phyloP scores from a whole-genome alignment of 2,888 invertebrate species.

The Coenonympha glycerion region DNA sequence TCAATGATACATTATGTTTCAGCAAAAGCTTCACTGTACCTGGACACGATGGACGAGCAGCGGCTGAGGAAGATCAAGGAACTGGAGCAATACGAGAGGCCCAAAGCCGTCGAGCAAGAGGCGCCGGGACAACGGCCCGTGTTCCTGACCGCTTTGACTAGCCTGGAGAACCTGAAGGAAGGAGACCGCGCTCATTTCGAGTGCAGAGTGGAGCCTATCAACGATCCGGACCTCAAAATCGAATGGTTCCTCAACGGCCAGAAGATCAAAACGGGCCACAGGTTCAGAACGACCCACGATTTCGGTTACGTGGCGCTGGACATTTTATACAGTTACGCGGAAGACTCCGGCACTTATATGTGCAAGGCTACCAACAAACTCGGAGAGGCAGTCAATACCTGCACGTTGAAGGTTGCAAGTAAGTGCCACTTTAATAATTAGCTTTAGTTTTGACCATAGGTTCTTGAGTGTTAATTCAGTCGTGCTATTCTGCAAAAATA shows the following conservation, averaged over 20 bases:
- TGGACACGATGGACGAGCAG: slow-evolving; percentile 94
- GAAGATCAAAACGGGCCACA: slow-evolving; percentile 89
- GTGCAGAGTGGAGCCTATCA: slow-evolving; percentile 93
- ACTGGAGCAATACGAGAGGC: slow-evolving; percentile 87
- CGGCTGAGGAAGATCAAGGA: slow-evolving; percentile 91
- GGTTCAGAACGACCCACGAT: slow-evolving; percentile 96
- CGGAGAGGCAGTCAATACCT: slow-evolving; percentile 95
- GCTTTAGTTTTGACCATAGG: too few species aligned
- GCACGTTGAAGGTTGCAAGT: slow-evolving; percentile 90
- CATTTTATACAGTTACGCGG: slow-evolving; percentile 91
- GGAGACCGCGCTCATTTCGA: slow-evolving; percentile 94
- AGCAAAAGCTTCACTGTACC: slow-evolving; percentile 89
- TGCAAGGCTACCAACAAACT: slow-evolving; percentile 95
- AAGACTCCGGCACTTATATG: slow-evolving; percentile 97
- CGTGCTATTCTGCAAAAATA: too few species aligned
- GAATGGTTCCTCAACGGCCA: slow-evolving; percentile 98
- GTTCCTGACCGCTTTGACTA: slow-evolving; percentile 92
- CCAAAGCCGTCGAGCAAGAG: slow-evolving; percentile 84
- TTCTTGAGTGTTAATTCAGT: too few species aligned
- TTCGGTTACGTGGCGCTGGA: slow-evolving; percentile 98
- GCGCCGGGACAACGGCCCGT: slow-evolving; percentile 88
- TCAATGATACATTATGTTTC: too few species aligned
- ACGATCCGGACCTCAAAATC: slow-evolving; percentile 90
- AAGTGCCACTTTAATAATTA: too few species aligned
- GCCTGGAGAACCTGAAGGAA: slow-evolving; percentile 90